Base-by-base conservation (phyloP, 2,888 invertebrate genomes). In the Argyresthia albistria region DNA sequence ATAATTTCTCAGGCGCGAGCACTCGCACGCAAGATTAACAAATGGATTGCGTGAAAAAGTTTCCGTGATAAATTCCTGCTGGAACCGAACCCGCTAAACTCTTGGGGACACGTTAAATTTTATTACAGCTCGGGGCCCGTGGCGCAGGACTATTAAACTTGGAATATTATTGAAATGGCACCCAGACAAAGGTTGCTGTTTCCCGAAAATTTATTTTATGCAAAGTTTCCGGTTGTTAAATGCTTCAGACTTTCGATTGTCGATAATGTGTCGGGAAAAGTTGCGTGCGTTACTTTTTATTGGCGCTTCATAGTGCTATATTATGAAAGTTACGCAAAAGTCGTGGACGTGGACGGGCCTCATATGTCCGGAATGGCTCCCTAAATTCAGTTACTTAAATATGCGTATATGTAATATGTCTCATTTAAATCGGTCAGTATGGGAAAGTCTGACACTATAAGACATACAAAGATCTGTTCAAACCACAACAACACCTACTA, bases 101-200 rank as follows among this genome's bases (percentile, higher is more conserved):
- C 73, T 53, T 45, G 50, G 65, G 70, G 76, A 77, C 77, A 76
- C 79, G 77, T 80, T 73, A 79, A 76, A 81, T 80, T 82, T 82
- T 82, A 82, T 80, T 77, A 70, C 69, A 61, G 73, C 76, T 72
- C 61, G 64, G 65, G 66, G 76, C 67, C 66, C 55, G 59, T 57
- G 62, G 64, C 65, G 60, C 59, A 67, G 63, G 68, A 68, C 73
- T 69, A 77, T 81, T 78, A 77, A 82, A 80, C 80, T 81, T 78
- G 65, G 75, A 62, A 73, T 80, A 82, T 81, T 79, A 80, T 79
- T 78, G 73, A 80, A 82, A 81, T 80, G 79, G 76, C 78, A 73
- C 65, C 25, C 73, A 69, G 73, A 75, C 76, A 39, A 46, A 46
- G 46, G 46, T 46, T 68, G 58, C 66, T 25, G 25, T 25, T 25